Evolutionary conservation across 2,113 vertebrate species (phyloP), one percentile per base, ranked within the genome.

Genomic region (Prinia subflava): DNA sequence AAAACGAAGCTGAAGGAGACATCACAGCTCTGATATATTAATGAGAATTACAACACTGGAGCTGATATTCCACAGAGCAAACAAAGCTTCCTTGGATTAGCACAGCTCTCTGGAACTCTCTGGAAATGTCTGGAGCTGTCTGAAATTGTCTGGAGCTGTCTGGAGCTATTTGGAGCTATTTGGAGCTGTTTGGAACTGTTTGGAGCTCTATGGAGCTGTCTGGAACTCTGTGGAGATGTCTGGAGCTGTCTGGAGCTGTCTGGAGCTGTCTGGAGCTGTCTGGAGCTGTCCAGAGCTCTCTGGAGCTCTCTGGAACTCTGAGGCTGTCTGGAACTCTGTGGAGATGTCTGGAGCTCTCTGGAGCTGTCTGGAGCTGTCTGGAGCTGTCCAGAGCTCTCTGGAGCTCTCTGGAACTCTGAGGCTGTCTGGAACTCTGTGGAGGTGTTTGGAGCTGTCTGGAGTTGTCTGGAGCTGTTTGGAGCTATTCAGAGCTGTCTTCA

Each of bases 11-110:
- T 50, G 71, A 70, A 55, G 53, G 20, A 52, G 41, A 18, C 31
- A 39, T 47, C 68, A 13, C 33, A 67, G 87, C 82, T 39, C 59
- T 46, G 71, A 83, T 57, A 14, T 31, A 28, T 92, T 69, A 69
- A 59, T 94, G 70, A 22, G 59, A 15, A 7, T 44, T n/a, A 15
- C 0, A 0, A 5, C 17, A 15, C 7, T n/a, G 39, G 53, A 82
- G 39, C 13, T 35, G 63, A 71, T 65, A 49, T 50, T 52, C 1
- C 53, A 19, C 41, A 5, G 49, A 24, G 39, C 20, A 89, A 92
- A 83, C 17, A 35, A 74, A 80, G 5, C 20, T 55, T 64, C 52
- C 47, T 68, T 83, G 77, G n/a, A 18, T 46, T 3, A 21, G 42
- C n/a, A 16, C 39, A 57, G 50, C 39, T 71, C 35, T 37, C 23